Evolutionary conservation across 2,888 invertebrate genomes (phyloP), one percentile per base, ranked within the genome.

Genomic region (Clepsis dumicolana): DNA sequence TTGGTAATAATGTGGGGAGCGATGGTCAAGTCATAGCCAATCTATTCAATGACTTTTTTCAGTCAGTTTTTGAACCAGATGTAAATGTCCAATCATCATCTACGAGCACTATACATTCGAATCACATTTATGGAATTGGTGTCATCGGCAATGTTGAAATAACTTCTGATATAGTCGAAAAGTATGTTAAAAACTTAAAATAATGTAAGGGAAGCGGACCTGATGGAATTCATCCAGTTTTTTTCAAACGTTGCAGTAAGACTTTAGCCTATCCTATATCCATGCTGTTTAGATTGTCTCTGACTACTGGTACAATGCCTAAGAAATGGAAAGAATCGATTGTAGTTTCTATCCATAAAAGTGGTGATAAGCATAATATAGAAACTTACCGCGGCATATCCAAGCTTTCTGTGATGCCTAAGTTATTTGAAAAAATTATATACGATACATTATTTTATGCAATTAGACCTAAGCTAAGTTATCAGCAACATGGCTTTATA

Each of bases 401-500:
- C 0, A 68, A 65, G 52, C 10, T 72, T 10, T 68, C 60, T 18
- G n/a, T 38, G 4, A 16, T 70, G 1, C 65, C 70, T 10, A 70
- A 70, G 56, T 21, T 67, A 1, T 70, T 70, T 48, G 67, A 70
- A 44, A 50, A 32, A 8, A 56, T 72, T 7, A 52, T 72, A 3
- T 68, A 59, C n/a, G 64, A 65, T 35, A 44, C 21, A 4, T 8
- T 72, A 5, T 64, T 24, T n/a, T 60, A 62, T 8, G 10, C 16
- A 1, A 14, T 66, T 1, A 67, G 63, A 38, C 57, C 62, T 0
- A 10, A 24, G 5, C 12, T 72, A 12, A 52, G 48, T 2, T 10
- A 66, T 24, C 50, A 62, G 10, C 48, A 61, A 35, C 60, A 74
- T 59, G 72, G 74, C 1, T 73, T 74, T 41, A 16, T 74, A 2